Evolutionary conservation across 2,797 vertebrate species (phyloP).

Genomic region (Acropternis orthonyx): DNA sequence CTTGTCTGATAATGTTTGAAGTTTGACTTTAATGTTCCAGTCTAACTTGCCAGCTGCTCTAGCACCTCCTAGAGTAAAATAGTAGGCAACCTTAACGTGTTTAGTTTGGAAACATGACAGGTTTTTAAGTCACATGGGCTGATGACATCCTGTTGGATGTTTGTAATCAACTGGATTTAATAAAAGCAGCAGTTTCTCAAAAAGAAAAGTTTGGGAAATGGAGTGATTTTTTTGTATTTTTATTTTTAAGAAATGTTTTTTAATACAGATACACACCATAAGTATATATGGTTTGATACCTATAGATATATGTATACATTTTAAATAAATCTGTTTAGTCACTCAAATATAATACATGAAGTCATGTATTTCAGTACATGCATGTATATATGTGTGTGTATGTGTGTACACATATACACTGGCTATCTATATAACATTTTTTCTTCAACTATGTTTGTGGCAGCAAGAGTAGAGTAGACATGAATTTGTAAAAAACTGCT

Average conservation of each 20-base stretch:
- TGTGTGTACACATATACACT: not conserved
- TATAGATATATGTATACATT: not conserved
- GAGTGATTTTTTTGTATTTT: rapidly evolving
- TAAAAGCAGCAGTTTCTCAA: not conserved
- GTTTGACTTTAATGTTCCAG: not conserved
- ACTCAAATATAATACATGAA: not conserved
- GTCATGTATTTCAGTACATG: not conserved
- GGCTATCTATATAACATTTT: not conserved
- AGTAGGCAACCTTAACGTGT: not conserved
- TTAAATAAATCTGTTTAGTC: not conserved
- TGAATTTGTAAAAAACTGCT: not conserved
- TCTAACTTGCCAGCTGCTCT: not conserved
- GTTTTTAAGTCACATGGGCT: not conserved
- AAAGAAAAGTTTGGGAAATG: not conserved
- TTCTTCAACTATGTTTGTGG: not conserved
- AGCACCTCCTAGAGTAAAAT: not conserved
- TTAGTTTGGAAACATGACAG: not conserved
- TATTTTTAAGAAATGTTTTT: not conserved
- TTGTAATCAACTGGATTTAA: not conserved
- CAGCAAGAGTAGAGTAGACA: not conserved
- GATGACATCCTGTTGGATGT: not conserved
- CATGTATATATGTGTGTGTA: not conserved
- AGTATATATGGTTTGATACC: not conserved
- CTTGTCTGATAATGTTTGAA: not conserved
- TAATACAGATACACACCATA: not conserved